Conservation (phyloP, 2,888 invertebrate species). For the Patella depressa region DNA sequence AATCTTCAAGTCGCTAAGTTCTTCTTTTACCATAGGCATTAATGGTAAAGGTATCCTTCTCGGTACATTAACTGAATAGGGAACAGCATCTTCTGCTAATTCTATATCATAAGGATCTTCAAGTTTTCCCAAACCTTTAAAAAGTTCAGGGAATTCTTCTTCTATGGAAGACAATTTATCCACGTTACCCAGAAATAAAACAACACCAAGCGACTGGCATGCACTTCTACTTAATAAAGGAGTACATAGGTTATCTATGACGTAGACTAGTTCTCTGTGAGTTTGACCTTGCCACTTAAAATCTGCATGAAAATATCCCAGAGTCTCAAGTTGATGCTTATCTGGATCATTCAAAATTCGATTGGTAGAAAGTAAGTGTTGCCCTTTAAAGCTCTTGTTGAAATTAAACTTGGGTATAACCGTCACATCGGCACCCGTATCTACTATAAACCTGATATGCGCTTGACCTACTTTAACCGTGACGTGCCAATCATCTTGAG, state of each 20-base stretch:
- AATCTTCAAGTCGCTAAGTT: neutral
- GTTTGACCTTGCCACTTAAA: neutral
- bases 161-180: neutral
- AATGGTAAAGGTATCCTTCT: constrained; percentile 20
- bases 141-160: constrained; percentile 25
- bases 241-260: neutral
- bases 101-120: neutral
- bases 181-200: neutral
- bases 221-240: constrained; percentile 3
- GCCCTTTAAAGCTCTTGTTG: too few species aligned
- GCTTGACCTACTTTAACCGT: neutral
- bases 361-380: neutral
- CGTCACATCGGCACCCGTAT: neutral
- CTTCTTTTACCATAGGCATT: constrained; percentile 20
- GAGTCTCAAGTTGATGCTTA: neutral
- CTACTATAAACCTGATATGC: neutral
- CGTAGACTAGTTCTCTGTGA: neutral
- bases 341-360: constrained; percentile 16
- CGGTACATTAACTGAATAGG: constrained; percentile 15
- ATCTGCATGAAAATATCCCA: neutral
- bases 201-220: neutral
- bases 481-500: neutral
- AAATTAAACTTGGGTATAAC: neutral
- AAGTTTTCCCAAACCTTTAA: constrained; percentile 18
- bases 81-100: neutral